Evolutionary conservation across 23 tunicate species (phyloP).

Genomic region (Styela plicata): DNA sequence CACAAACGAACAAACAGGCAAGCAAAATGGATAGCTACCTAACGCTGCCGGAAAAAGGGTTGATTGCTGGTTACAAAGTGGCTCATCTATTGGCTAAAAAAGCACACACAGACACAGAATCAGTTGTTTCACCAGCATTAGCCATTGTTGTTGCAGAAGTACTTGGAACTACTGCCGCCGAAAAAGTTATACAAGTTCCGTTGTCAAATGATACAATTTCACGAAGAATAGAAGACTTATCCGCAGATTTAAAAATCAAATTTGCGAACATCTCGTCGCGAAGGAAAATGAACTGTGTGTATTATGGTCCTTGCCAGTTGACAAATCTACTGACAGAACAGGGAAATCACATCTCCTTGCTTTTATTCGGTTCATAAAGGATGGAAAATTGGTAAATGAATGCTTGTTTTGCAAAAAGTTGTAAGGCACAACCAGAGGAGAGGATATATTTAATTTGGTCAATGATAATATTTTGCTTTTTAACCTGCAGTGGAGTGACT

Average conservation of each 20-base stretch:
- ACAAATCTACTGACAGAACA: conserved; percentile 55
- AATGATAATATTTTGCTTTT: conserved; percentile 33
- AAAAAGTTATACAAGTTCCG: conserved; percentile 40
- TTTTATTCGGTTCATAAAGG: conserved; percentile 56
- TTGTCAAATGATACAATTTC: conserved; percentile 36
- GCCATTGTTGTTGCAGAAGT: conserved; percentile 58
- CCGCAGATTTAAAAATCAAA: conserved; percentile 49
- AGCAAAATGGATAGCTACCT: conserved; percentile 53
- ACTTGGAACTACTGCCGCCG: conserved; percentile 55
- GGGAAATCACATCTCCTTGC: conserved; percentile 68
- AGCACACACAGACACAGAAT: conserved; percentile 65
- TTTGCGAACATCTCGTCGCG: conserved; percentile 56
- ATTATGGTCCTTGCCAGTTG: conserved; percentile 51
- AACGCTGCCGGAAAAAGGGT: conserved; percentile 64
- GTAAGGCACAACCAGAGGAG: conserved; percentile 57
- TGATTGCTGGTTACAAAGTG: conserved; percentile 59
- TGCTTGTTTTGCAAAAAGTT: conserved; percentile 60
- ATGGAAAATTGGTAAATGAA: conserved; percentile 49
- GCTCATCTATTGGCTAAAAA: conserved; percentile 61
- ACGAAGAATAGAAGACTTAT: conserved; percentile 49
- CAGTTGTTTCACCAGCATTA: conserved; percentile 62
- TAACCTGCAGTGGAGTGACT: conserved; percentile 48
- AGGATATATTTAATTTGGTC: conserved; percentile 42
- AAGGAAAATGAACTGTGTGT: conserved; percentile 34
- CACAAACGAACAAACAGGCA: conserved; percentile 58